phyloP scores from a whole-genome alignment of 2,797 vertebrate species.

The Anas georgica region DNA sequence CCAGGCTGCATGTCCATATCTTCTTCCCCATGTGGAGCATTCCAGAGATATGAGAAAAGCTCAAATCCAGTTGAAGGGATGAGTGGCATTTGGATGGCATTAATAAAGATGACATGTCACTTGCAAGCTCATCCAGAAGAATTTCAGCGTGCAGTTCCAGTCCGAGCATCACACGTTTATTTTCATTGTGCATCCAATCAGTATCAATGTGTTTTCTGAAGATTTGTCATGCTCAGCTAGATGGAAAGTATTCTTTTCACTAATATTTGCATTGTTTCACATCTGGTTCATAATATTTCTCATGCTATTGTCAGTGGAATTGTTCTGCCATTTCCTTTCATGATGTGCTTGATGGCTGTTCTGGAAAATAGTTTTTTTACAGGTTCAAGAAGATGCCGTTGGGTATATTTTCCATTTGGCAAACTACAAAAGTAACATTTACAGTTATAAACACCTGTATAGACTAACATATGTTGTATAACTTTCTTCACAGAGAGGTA shows the following conservation, averaged over 20 bases:
- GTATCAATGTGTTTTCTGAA: conserved; percentile 1
- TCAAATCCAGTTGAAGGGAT: background rate
- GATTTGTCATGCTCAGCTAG: conserved; percentile 50
- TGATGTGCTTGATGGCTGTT: conserved; percentile 57
- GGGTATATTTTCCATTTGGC: conserved; percentile 38
- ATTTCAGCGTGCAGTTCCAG: background rate
- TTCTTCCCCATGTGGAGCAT: rapidly evolving
- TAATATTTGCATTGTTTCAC: conserved; percentile 66
- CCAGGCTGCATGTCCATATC: rapidly evolving
- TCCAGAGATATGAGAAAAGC: background rate
- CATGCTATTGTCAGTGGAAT: conserved; percentile 64
- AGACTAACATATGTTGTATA: background rate
- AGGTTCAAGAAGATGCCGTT: conserved; percentile 46
- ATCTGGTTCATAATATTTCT: conserved; percentile 65
- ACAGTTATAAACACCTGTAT: conserved; percentile 39
- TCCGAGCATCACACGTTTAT: background rate
- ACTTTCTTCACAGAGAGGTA: conserved; percentile 19
- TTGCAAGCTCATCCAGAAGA: background rate
- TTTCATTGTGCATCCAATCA: conserved; percentile 24
- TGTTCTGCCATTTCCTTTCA: conserved; percentile 60
- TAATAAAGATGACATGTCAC: background rate
- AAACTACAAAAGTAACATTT: conserved; percentile 44
- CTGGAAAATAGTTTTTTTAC: conserved; percentile 67
- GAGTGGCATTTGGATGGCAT: background rate
- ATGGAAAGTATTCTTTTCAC: conserved; percentile 52